phyloP scores from a whole-genome alignment of 2,113 vertebrate genomes.

The Odontophorus gujanensis region DNA sequence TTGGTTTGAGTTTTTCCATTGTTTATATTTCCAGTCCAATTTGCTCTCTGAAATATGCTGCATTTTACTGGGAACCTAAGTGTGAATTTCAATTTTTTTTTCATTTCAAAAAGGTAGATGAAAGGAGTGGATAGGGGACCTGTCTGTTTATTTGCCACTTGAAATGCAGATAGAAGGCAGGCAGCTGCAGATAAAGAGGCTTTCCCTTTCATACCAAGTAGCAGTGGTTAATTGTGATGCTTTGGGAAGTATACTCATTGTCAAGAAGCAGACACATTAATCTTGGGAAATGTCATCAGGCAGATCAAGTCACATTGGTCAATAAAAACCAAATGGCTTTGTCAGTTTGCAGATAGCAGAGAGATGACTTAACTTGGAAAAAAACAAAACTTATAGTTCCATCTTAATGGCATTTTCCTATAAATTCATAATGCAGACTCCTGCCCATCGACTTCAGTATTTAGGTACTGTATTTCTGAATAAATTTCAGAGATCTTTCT shows the following conservation, averaged over 20 bases:
- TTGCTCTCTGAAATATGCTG: not conserved
- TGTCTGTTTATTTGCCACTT: conserved; percentile 41
- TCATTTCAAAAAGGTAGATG: conserved; percentile 15
- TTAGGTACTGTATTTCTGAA: not conserved
- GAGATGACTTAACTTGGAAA: conserved; percentile 13
- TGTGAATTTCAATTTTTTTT: not conserved
- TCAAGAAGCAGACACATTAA: conserved; percentile 60
- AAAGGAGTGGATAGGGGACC: not conserved
- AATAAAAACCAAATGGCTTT: conserved; percentile 62
- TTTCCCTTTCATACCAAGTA: conserved; percentile 34
- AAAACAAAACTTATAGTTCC: not conserved
- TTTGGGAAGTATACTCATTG: conserved; percentile 11
- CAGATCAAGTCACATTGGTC: conserved; percentile 49
- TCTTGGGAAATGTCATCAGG: conserved; percentile 56
- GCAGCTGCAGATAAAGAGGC: conserved; percentile 30
- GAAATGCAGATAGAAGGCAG: conserved; percentile 50
- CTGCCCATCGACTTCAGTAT: not conserved
- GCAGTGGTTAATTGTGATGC: conserved; percentile 58
- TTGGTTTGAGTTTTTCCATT: not conserved
- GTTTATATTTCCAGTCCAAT: not conserved
- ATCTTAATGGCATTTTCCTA: not conserved
- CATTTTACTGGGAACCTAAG: not conserved
- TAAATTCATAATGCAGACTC: not conserved
- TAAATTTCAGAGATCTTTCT: not conserved
- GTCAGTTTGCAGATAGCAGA: not conserved